Conservation (phyloP, 1,140 invertebrate genomes). For the Halyomorpha halys region DNA sequence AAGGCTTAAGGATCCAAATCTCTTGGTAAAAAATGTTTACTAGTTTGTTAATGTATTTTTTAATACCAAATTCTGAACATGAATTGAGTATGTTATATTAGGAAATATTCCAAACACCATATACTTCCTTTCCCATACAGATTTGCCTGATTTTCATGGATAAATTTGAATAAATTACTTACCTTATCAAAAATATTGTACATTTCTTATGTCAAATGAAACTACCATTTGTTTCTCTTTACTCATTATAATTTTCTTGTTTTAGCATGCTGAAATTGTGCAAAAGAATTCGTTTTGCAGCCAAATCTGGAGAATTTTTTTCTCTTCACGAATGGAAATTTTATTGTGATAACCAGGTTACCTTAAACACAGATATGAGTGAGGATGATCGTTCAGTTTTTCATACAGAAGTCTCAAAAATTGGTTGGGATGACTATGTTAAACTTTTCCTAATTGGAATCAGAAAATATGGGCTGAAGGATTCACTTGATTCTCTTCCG, state of each 20-base stretch:
- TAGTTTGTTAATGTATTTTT: too few species aligned
- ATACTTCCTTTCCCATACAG: too few species aligned
- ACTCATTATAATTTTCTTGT: constrained; percentile 28
- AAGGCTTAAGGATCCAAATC: too few species aligned
- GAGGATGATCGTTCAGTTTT: constrained; percentile 50
- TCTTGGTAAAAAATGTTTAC: too few species aligned
- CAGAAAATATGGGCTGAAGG: constrained; percentile 66
- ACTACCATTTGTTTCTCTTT: too few species aligned
- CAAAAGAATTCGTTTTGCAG: constrained; percentile 64
- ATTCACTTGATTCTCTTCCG: constrained; percentile 51
- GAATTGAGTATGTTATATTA: too few species aligned
- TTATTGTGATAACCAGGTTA: constrained; percentile 56
- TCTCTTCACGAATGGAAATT: constrained; percentile 82
- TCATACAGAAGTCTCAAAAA: constrained; percentile 43
- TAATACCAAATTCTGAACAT: too few species aligned
- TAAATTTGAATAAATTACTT: too few species aligned
- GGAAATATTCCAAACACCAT: too few species aligned
- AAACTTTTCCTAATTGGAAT: constrained; percentile 67
- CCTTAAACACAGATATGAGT: constrained; percentile 50
- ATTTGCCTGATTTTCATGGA: too few species aligned
- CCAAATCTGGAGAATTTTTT: constrained; percentile 73
- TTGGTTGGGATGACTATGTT: constrained; percentile 59
- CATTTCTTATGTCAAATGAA: too few species aligned
- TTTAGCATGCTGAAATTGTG: constrained; percentile 74
- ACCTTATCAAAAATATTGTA: too few species aligned